Base-by-base conservation (phyloP, 2,888 invertebrate species). In the Vandiemenella viatica region DNA sequence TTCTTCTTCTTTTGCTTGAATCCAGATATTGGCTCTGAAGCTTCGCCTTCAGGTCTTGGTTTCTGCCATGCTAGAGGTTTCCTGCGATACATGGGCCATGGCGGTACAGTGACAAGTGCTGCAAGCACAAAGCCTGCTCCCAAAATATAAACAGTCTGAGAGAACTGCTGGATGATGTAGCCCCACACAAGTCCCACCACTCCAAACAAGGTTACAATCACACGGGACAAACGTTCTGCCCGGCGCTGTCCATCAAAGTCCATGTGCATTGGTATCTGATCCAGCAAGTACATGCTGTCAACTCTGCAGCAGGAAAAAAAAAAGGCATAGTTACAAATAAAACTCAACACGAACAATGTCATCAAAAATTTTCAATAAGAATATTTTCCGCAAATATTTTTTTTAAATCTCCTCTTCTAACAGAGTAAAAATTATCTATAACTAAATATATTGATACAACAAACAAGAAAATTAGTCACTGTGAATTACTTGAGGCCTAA, bases 1-100 rank as follows among this genome's bases (percentile, higher is more conserved):
- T 8, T 44, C 58, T 67, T 68, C 58, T 73, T 72, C 59, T 72
- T 73, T 59, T 72, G 72, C 55, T 71, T 71, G 1, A 60, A 56
- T 55, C 70, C 70, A 5, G 62, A 55, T 5, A 60, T 56, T 46
- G 59, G 58, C 20, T 58, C 58, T 17, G 56, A 47, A 37, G 56
- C 56, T 1, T 61, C 59, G 16, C 58, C 58, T 52, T 72, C 70
- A 43, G 68, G 68, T 48, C 75, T 69, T 4, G 83, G 77, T 62
- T 87, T 89, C 63, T 89, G 90, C 95, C 95, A 95, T 54, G 82
- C 82, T 5, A 95, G 69, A 2, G 92, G 82, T 62, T 88, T 87
- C 54, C 79, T 78, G 54, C 92, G 76, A 62, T 90, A 95, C 77
- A 93, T 84, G 0, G 93, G 90, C 93, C 95, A 95, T n/a, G 93